Evolutionary conservation across 2,797 vertebrate genomes (phyloP).

Genomic region (Typhlichthys subterraneus): DNA sequence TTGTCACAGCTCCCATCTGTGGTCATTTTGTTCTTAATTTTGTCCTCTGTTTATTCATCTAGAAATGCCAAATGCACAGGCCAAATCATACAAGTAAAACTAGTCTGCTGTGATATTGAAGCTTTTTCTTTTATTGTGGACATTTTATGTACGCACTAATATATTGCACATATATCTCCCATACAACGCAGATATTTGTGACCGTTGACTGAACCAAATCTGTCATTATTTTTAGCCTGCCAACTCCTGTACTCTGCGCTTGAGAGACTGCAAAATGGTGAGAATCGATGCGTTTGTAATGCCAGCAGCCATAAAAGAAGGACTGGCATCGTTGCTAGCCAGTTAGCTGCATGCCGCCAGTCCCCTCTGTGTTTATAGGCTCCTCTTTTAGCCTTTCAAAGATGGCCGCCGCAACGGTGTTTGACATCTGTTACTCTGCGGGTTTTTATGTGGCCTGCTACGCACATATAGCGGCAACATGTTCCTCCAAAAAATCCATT

Average conservation of each 20-base stretch:
- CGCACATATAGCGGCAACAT: conserved; percentile 20
- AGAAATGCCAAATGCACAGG: no score
- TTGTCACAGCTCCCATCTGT: background rate
- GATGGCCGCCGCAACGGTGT: conserved; percentile 39
- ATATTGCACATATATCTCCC: no score
- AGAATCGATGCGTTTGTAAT: background rate
- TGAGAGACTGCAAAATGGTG: background rate
- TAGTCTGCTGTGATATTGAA: background rate
- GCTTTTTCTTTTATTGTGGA: background rate
- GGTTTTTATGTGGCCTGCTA: conserved; percentile 39
- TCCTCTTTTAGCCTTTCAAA: conserved; percentile 38
- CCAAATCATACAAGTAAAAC: background rate
- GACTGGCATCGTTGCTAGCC: background rate
- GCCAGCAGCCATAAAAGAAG: background rate
- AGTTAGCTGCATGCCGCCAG: background rate
- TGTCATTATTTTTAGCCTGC: background rate
- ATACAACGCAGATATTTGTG: background rate
- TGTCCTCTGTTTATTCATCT: no score
- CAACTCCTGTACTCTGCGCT: background rate
- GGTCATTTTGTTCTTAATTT: background rate
- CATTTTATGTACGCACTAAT: no score
- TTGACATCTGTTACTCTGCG: conserved; percentile 62
- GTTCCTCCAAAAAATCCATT: conserved; percentile 25
- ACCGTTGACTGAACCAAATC: background rate
- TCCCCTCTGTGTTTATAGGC: conserved; percentile 3